Conservation (phyloP, 2,797 vertebrate species). For the Crax fasciolata region DNA sequence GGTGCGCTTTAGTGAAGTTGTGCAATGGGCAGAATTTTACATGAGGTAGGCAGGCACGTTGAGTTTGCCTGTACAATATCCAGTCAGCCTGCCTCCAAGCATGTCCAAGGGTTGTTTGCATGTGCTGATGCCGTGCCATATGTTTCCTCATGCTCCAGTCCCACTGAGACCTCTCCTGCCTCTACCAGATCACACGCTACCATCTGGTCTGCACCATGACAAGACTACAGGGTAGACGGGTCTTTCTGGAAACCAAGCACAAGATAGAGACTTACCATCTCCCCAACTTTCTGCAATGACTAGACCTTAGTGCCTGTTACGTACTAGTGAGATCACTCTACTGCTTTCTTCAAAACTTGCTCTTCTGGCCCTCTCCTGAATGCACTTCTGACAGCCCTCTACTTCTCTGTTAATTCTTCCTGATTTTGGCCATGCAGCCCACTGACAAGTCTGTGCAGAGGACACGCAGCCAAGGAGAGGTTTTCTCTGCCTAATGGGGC, state of each 20-base stretch:
- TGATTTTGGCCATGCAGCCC: neutral
- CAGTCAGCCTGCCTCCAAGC: neutral
- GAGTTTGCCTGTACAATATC: neutral
- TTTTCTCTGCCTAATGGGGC: neutral
- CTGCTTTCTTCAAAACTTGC: neutral
- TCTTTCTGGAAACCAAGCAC: neutral
- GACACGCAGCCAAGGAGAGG: neutral
- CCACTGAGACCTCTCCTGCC: neutral
- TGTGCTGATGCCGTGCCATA: neutral
- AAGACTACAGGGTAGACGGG: neutral
- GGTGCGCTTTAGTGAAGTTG: neutral
- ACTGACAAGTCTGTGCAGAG: neutral
- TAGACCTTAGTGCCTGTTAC: neutral
- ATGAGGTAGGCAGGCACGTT: neutral
- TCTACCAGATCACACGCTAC: neutral
- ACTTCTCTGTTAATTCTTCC: neutral
- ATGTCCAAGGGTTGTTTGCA: neutral
- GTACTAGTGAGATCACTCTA: neutral
- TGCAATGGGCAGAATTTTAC: rapidly evolving
- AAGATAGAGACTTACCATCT: neutral
- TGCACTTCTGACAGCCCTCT: neutral
- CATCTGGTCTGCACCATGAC: neutral
- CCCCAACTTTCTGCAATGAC: neutral
- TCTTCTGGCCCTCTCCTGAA: neutral
- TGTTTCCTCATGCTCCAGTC: neutral